phyloP scores from a whole-genome alignment of 2,888 invertebrate species.

The Catocala nupta region DNA sequence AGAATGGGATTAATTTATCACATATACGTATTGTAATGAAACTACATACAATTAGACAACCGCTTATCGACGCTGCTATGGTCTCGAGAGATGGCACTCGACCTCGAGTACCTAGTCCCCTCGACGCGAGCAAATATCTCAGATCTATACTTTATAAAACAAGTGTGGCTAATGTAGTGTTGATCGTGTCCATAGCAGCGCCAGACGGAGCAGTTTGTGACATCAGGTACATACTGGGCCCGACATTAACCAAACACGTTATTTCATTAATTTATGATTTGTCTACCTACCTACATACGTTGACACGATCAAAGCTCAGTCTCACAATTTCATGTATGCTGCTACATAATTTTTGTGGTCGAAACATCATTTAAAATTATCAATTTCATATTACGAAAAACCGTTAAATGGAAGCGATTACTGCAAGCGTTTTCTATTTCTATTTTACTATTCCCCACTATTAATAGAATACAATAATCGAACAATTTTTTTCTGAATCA shows the following conservation, averaged over 20 bases:
- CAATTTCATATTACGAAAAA: slow-evolving; percentile 1
- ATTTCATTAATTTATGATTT: slow-evolving; percentile 20
- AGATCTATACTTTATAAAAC: slow-evolving; percentile 24
- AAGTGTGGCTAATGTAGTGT: background rate
- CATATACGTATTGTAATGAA: slow-evolving; percentile 12
- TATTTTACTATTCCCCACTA: slow-evolving; percentile 18
- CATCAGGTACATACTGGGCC: slow-evolving; percentile 32
- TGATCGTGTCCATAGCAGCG: slow-evolving; percentile 12
- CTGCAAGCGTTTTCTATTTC: slow-evolving; percentile 31
- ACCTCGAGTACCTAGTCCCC: background rate
- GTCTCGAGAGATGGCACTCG: slow-evolving; percentile 2
- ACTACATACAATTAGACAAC: slow-evolving; percentile 8
- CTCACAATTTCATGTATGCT: slow-evolving; percentile 43
- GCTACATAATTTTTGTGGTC: slow-evolving; percentile 20
- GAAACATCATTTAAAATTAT: slow-evolving; percentile 19
- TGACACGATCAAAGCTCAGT: slow-evolving; percentile 52
- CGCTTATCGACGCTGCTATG: slow-evolving; percentile 8
- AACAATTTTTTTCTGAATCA: slow-evolving; percentile 2
- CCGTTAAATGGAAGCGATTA: slow-evolving; percentile 9
- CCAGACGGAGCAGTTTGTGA: slow-evolving; percentile 18
- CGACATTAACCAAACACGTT: slow-evolving; percentile 13
- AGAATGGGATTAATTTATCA: slow-evolving; percentile 26
- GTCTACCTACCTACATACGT: slow-evolving; percentile 40
- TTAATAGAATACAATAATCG: slow-evolving; percentile 23
- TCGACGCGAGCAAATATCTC: background rate